Evolutionary conservation across 2,888 invertebrate genomes (phyloP), one percentile per base, ranked within the genome.

Genomic region (Heliconius sara): DNA sequence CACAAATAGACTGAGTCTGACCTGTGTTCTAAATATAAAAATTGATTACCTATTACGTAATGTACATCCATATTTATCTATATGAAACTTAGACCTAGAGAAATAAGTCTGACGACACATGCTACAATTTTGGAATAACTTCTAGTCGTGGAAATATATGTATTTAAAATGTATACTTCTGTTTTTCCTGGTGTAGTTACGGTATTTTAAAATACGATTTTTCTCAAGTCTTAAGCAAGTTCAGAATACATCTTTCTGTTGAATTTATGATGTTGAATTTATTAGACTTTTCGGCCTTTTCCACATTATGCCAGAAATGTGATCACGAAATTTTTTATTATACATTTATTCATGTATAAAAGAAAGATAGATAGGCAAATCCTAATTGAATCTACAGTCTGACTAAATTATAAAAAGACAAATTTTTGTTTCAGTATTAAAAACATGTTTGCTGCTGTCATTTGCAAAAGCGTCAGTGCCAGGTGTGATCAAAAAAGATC

Each of bases 381-480:
- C 16, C 52, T 7, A 52, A 6, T 19, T 52, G 52, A 52, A 7
- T 52, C 19, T 19, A 19, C 52, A 52, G 19, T 0, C n/a, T 30
- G 9, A 66, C 6, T 19, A 9, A 30, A 66, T 30, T 66, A 7
- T 27, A 67, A 22, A 39, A 34, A 43, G n/a, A 19, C 4, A n/a
- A n/a, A 2, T 2, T n/a, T 43, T 68, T 83, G 86, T 79, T 88
- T 82, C 60, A 84, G 83, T 76, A 47, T 68, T 83, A 16, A 80
- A 78, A 74, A 68, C 83, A 0, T 70, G 90, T 7, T 47, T 91
- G 13, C 76, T 93, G 27, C 80, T 90, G 67, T 85, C 86, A 72
- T 80, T 91, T 16, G 82, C 88, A n/a, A 82, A 85, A 1, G 80
- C 85, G 7, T 90, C 89, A 13, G 83, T 88, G 22, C 90, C 93